These are phyloP conservation scores for Brachionichthys hirsutus DNA, from an alignment of 2,113 vertebrate species.

Conservation along the genomic window DNA sequence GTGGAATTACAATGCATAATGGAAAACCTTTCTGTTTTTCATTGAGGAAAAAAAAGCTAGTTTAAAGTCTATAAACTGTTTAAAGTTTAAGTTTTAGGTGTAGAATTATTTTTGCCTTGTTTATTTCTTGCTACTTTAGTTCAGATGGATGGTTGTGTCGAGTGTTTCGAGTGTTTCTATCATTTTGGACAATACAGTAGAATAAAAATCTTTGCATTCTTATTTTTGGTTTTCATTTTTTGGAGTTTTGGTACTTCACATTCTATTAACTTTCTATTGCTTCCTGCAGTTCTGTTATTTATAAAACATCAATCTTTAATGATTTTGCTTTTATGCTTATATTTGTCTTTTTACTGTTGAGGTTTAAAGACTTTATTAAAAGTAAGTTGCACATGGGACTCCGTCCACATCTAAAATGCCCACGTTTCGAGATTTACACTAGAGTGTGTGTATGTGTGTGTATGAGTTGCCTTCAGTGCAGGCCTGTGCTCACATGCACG, in stretches of 20 bases:
- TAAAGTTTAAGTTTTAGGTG: conserved; percentile 18
- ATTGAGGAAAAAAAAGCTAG: conserved; percentile 24
- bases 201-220: neutral
- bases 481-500: conserved; percentile 75
- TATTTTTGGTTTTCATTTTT: too few relatives aligned
- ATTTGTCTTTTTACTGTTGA: too few relatives aligned
- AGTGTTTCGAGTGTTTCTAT: neutral
- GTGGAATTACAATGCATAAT: conserved; percentile 60
- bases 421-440: too few relatives aligned
- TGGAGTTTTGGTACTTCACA: neutral
- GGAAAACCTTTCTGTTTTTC: conserved; percentile 64
- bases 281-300: neutral
- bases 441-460: conserved; percentile 1
- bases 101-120: neutral
- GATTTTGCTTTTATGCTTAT: neutral
- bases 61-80: conserved; percentile 28
- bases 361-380: neutral
- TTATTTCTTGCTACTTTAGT: conserved; percentile 4
- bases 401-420: neutral
- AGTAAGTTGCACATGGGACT: neutral
- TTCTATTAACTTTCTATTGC: neutral
- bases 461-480: conserved; percentile 9
- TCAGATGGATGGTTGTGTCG: neutral
- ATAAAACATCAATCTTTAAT: neutral
- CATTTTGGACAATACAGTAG: neutral